These are phyloP conservation scores for Calephelis virginiensis DNA, from an alignment of 1,140 invertebrate species.

Conservation along the genomic window DNA sequence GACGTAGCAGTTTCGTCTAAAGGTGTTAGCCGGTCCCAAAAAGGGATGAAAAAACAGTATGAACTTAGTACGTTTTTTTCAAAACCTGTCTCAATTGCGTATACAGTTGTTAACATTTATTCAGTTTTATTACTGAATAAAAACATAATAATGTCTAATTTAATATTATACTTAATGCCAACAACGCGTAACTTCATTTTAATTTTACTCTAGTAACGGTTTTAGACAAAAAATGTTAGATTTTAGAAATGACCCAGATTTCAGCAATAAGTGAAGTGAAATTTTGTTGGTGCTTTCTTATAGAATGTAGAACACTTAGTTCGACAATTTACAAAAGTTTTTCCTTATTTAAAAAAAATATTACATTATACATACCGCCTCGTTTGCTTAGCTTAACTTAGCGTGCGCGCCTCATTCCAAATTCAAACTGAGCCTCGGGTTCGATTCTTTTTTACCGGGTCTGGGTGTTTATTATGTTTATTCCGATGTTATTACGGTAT, in stretches of 20 bases:
- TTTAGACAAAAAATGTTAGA: slow-evolving; percentile 1
- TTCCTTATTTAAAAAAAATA: too few relatives aligned
- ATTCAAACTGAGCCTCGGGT: not conserved
- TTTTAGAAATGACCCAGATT: slow-evolving; percentile 6
- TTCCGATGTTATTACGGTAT: too few relatives aligned
- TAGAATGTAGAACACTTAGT: slow-evolving; percentile 13
- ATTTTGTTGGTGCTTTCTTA: slow-evolving; percentile 4
- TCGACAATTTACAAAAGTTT: not conserved
- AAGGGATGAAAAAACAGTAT: too few relatives aligned
- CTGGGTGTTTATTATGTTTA: too few relatives aligned
- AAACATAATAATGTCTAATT: not conserved
- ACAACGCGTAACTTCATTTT: slow-evolving; percentile 7
- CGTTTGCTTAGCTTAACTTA: not conserved
- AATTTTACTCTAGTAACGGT: slow-evolving; percentile 1
- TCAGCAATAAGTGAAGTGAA: slow-evolving; percentile 8
- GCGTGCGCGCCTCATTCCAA: not conserved
- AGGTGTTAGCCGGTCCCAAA: too few relatives aligned
- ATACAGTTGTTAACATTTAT: too few relatives aligned
- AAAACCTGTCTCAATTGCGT: too few relatives aligned
- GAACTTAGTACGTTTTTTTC: too few relatives aligned
- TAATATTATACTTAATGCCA: slow-evolving; percentile 1
- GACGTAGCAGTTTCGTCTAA: too few relatives aligned
- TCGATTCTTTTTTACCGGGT: too few relatives aligned
- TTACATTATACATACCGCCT: too few relatives aligned
- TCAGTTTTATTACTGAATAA: too few relatives aligned